Percentiles rank a stretch among this genome's conserved stretches.
These are phyloP conservation scores for Sycobia sp. DNA, from an alignment of 1,140 invertebrate species.

Conservation along the genomic window DNA sequence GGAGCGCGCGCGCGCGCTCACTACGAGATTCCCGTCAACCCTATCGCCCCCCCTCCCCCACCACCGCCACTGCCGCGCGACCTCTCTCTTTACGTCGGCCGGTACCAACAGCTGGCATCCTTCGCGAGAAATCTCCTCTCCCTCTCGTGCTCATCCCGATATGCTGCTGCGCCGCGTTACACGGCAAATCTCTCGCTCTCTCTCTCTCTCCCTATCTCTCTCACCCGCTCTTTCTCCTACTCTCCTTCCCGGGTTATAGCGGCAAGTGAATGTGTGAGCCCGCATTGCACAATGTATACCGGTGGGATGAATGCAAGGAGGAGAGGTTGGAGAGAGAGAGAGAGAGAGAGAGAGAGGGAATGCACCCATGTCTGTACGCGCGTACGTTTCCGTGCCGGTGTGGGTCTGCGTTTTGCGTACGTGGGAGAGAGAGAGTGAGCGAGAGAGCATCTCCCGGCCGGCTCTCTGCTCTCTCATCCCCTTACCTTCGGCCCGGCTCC, in stretches of 20 bases:
- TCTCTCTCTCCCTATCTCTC: too few species aligned
- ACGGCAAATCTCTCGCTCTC: too few species aligned
- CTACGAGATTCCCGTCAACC: conserved; percentile 36
- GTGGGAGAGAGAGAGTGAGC: too few species aligned
- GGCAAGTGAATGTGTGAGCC: conserved; percentile 19
- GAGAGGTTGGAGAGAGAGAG: too few species aligned
- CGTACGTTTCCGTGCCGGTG: not conserved
- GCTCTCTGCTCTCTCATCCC: conserved; percentile 42
- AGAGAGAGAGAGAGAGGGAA: too few species aligned
- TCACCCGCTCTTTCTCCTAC: too few species aligned
- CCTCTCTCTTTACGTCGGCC: conserved; percentile 3
- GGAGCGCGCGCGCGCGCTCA: conserved; percentile 38
- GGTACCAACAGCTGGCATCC: not conserved
- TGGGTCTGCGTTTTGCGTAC: conserved; percentile 31
- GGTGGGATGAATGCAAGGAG: conserved; percentile 11
- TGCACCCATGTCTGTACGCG: not conserved
- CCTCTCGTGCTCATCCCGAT: not conserved
- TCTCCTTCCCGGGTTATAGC: conserved; percentile 2
- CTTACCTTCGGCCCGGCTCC: conserved; percentile 40
- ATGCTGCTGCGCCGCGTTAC: not conserved
- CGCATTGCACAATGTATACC: conserved; percentile 6
- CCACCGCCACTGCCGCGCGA: conserved; percentile 3
- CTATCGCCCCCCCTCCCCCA: conserved; percentile 9
- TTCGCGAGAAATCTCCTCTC: not conserved
- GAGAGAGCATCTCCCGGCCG: too few species aligned